Base-by-base conservation (phyloP, 2,888 invertebrate species). In the Myathropa florea region DNA sequence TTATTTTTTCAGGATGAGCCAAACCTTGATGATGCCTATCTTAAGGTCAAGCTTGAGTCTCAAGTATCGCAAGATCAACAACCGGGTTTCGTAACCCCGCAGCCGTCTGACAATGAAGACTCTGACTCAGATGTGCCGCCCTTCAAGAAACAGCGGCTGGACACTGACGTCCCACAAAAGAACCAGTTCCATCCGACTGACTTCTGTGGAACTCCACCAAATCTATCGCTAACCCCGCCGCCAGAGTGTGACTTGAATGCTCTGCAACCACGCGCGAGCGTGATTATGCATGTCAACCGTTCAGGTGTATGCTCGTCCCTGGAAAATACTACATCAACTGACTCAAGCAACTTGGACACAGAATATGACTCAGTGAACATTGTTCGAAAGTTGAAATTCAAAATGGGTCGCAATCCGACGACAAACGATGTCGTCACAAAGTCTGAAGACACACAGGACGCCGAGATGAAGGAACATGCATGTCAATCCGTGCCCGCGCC, bases 251-350 rank as follows among this genome's bases (percentile, higher is more conserved):
- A 93, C 94, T 89, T 95, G 95, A 91, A 92, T 95, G 89, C 94
- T 94, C 88, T 92, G 94, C 89, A 89, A n/a, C 90, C 92, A 67
- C 93, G 94, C 71, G 94, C 95, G 33, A 97, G 97, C 12, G 97
- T 98, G 88, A 97, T 97, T 89, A 97, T 97, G 96, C 95, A 95
- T 89, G 97, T 96, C 7, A 96, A 96, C 91, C 96, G 96, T 87
- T 96, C 97, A 90, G 97, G 97, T 59, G 95, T 96, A 39, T 96
- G 95, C 93, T 90, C 91, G 4, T 83, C 90, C 10, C 80, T 89
- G 23, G 90, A 90, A 65, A 89, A 90, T 63, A 86, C 83, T 46
- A 1, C 90, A 23, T 86, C 90, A 4, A 88, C 75, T 24, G 57
- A 75, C 14, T 75, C 72, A 30, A 60, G 72, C 24, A 81, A 84